phyloP scores from a whole-genome alignment of 2,888 invertebrate genomes.

The Drosophila paramelanica region DNA sequence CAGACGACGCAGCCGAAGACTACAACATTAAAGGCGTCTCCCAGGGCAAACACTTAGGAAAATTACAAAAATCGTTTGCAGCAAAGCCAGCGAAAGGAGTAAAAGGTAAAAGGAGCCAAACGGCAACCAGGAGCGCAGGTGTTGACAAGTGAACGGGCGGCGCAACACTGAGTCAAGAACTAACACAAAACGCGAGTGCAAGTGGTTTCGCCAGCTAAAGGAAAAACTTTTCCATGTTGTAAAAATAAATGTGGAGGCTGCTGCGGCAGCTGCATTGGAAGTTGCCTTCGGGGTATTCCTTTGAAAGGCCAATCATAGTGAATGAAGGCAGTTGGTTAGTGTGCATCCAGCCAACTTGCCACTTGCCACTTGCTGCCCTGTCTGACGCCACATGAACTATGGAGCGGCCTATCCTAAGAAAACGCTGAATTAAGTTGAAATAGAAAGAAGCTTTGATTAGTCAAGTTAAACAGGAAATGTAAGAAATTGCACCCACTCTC shows the following conservation, averaged over 20 bases:
- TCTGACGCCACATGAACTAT: constrained; percentile 9
- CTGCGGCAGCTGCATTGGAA: constrained; percentile 7
- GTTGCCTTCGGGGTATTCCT: constrained; percentile 44
- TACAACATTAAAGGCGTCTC: constrained; percentile 6
- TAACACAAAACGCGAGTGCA: constrained; percentile 5
- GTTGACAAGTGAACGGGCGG: constrained; percentile 61
- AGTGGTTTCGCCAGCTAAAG: constrained; percentile 4
- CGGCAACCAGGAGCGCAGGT: constrained; percentile 46
- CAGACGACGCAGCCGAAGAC: not conserved
- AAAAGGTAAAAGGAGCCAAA: constrained; percentile 6
- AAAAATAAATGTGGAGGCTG: not conserved
- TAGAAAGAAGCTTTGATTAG: not conserved
- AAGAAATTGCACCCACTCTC: too few relatives aligned
- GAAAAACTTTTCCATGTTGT: constrained; percentile 18
- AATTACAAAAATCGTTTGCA: constrained; percentile 54
- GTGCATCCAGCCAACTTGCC: constrained; percentile 16
- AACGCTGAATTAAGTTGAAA: not conserved
- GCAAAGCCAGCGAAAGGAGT: constrained; percentile 53
- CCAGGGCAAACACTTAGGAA: constrained; percentile 66
- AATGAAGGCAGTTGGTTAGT: constrained; percentile 57
- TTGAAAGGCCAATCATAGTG: constrained; percentile 56
- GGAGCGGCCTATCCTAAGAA: constrained; percentile 7
- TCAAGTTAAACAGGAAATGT: too few relatives aligned
- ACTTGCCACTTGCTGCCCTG: not conserved
- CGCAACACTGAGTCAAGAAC: constrained; percentile 43